phyloP scores from a whole-genome alignment of 92 coral and sea anemone genomes.

The Actinostola sp. region DNA sequence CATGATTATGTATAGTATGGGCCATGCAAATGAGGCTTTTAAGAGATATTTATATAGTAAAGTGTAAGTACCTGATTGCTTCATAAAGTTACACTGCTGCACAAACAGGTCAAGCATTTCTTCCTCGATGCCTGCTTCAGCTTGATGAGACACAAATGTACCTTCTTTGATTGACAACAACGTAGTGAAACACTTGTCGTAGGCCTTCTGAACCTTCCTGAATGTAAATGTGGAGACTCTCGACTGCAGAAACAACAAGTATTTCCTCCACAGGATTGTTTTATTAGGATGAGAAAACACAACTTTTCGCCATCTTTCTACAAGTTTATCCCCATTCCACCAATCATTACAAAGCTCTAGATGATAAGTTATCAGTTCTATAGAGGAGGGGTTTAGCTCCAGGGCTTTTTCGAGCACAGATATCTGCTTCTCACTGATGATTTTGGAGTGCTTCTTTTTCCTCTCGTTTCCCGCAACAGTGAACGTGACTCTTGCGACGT shows the following conservation, averaged over 20 bases:
- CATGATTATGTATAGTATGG: too few relatives aligned
- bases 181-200: slow-evolving; percentile 82
- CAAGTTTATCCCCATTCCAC: slow-evolving; percentile 64
- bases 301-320: slow-evolving; percentile 82
- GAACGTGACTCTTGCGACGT: slow-evolving; percentile 42
- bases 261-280: slow-evolving; percentile 79
- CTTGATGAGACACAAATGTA: slow-evolving; percentile 80
- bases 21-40: too few relatives aligned
- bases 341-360: slow-evolving; percentile 71
- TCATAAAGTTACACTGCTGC: slow-evolving; percentile 77
- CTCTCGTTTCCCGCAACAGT: slow-evolving; percentile 65
- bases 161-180: slow-evolving; percentile 89
- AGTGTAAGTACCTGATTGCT: slow-evolving; percentile 89
- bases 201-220: slow-evolving; percentile 55
- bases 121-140: slow-evolving; percentile 73
- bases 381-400: slow-evolving; percentile 78
- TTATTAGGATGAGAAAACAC: slow-evolving; percentile 85
- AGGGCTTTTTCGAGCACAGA: slow-evolving; percentile 90
- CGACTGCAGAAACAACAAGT: slow-evolving; percentile 81
- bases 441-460: slow-evolving; percentile 60
- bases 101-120: slow-evolving; percentile 89
- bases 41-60: too few relatives aligned
- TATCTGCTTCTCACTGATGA: slow-evolving; percentile 78
- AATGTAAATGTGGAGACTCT: slow-evolving; percentile 85
- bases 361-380: slow-evolving; percentile 71